Conservation (phyloP, 1,140 invertebrate genomes). For the Amphibalanus amphitrite region DNA sequence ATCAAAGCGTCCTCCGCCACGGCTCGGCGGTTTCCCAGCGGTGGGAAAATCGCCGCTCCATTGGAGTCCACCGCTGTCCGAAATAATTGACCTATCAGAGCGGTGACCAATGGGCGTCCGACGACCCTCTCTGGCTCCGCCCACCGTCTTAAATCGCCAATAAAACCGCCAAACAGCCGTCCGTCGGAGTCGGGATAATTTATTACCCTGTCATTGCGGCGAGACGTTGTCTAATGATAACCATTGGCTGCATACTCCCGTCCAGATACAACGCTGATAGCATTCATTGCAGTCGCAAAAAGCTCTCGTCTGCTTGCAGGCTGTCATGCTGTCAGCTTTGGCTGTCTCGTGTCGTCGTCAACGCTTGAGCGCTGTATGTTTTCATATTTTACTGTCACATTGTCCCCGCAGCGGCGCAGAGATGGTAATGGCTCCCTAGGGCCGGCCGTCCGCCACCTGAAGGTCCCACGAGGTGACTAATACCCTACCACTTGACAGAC, state of each 20-base stretch:
- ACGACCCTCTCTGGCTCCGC: background rate
- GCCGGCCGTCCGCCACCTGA: no score
- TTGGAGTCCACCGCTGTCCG: background rate
- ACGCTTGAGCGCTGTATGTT: background rate
- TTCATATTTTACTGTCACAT: conserved; percentile 1
- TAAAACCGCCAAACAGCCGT: background rate
- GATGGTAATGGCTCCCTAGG: no score
- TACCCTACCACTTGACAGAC: no score
- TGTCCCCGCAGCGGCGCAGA: background rate
- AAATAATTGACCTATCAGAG: background rate
- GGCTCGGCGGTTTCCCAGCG: background rate
- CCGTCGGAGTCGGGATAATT: background rate
- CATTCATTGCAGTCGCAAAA: background rate
- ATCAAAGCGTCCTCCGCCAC: no score
- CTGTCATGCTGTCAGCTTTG: background rate
- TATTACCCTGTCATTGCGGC: background rate
- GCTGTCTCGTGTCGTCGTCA: background rate
- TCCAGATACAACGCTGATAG: background rate
- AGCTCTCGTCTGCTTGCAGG: background rate
- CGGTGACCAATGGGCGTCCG: background rate
- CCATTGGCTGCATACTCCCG: background rate
- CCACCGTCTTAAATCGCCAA: background rate
- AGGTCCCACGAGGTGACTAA: no score
- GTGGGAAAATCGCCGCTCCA: background rate
- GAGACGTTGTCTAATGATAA: background rate